Evolutionary conservation across 2,113 vertebrate genomes (phyloP).

Genomic region (Chitala chitala): DNA sequence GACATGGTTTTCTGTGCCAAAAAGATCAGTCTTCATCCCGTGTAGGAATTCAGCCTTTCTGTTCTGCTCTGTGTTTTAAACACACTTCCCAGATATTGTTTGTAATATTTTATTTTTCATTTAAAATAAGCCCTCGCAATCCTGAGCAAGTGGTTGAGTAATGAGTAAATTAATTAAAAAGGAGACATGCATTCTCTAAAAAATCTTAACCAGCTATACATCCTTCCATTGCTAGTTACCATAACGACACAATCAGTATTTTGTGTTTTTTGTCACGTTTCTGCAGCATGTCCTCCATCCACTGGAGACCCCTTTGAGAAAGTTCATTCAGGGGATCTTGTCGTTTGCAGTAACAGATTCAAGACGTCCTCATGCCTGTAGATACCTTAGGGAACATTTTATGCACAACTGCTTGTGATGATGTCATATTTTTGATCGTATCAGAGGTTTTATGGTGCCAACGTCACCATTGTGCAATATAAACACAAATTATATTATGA

Average conservation of each 20-base stretch:
- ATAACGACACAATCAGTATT: too few relatives aligned
- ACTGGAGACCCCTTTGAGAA: background rate
- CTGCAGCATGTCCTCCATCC: background rate
- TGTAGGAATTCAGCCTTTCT: background rate
- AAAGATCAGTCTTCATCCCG: background rate
- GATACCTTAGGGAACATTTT: background rate
- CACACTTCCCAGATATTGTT: background rate
- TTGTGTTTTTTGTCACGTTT: background rate
- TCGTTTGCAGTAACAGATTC: background rate
- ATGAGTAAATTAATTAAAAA: too few relatives aligned
- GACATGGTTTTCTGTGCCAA: background rate
- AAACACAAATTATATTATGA: background rate
- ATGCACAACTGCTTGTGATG: background rate
- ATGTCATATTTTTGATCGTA: background rate
- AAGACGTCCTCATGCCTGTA: background rate
- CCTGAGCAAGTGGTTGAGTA: too few relatives aligned
- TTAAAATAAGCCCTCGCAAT: background rate
- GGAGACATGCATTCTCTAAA: too few relatives aligned
- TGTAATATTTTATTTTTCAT: background rate
- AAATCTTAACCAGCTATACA: too few relatives aligned
- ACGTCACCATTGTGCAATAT: background rate
- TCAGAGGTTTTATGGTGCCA: too few relatives aligned
- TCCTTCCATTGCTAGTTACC: too few relatives aligned
- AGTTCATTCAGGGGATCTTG: background rate
- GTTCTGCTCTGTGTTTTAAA: background rate